Percentiles rank a stretch among this genome's conserved stretches.
These are phyloP conservation scores for Hydrophis major DNA, from an alignment of 2,797 vertebrate species.

Conservation along the genomic window DNA sequence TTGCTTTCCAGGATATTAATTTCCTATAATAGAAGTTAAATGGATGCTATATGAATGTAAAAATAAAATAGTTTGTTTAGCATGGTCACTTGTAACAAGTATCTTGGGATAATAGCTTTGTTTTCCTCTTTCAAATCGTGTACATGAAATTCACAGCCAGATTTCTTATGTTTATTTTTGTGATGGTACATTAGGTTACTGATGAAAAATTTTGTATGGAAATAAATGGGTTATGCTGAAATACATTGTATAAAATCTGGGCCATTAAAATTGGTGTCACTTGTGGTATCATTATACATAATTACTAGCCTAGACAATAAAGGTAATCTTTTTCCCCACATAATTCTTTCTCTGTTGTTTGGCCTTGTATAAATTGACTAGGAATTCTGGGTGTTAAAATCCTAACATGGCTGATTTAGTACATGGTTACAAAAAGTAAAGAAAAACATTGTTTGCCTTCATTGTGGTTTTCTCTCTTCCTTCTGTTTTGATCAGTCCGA, in stretches of 20 bases:
- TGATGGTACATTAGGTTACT: neutral
- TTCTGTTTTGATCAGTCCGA: neutral
- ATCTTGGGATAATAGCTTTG: neutral
- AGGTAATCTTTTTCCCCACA: neutral
- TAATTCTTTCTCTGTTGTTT: neutral
- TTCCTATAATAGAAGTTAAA: neutral
- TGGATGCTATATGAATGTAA: neutral
- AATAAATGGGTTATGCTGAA: neutral
- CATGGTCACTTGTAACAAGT: neutral
- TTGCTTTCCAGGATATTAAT: neutral
- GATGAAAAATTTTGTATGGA: neutral
- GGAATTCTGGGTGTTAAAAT: neutral
- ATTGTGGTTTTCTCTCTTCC: neutral
- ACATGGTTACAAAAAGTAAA: neutral
- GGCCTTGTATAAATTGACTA: neutral
- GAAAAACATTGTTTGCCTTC: neutral
- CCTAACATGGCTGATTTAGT: neutral
- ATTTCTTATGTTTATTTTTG: neutral
- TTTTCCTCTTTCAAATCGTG: neutral
- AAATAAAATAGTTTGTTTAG: neutral
- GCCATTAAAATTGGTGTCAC: neutral
- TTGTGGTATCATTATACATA: neutral
- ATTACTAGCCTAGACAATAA: neutral
- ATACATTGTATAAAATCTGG: neutral
- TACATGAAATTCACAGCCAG: neutral